Percentiles rank a stretch among this genome's conserved stretches.
Evolutionary conservation across 2,888 invertebrate genomes (phyloP).

Genomic region (Nycteola revayana): DNA sequence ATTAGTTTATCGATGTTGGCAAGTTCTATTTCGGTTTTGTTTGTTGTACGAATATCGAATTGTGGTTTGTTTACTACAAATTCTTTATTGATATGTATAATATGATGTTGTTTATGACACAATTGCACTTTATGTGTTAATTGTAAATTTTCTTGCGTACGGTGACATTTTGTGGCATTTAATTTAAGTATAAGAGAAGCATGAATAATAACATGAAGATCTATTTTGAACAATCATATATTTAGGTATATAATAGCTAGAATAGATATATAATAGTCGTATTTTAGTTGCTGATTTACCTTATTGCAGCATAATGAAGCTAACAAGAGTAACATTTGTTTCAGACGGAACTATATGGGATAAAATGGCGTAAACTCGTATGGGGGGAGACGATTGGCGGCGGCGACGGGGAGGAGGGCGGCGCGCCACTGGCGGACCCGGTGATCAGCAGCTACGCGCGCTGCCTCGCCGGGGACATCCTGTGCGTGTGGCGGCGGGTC

Average conservation of each 20-base stretch:
- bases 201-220: conserved; percentile 8
- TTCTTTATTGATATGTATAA: conserved; percentile 9
- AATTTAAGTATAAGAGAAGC: no score
- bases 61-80: conserved; percentile 22
- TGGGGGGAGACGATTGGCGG: conserved; percentile 86
- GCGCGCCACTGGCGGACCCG: conserved; percentile 92
- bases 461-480: conserved; percentile 95
- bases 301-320: no score
- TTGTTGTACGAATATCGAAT: conserved; percentile 7
- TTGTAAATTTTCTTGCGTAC: no score
- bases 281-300: no score
- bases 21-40: conserved; percentile 15
- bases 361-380: conserved; percentile 98
- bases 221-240: no score
- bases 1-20: conserved; percentile 19
- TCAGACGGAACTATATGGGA: conserved; percentile 99
- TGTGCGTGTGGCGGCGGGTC: conserved; percentile 98
- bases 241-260: no score
- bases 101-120: no score
- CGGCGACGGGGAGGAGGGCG: conserved; percentile 74
- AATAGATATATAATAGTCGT: no score
- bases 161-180: no score
- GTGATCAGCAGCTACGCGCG: conserved; percentile 95
- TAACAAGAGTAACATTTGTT: conserved; percentile 32
- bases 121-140: no score